Evolutionary conservation across 2,888 invertebrate species (phyloP), one percentile per base, ranked within the genome.

Genomic region (Chalcis sispes): DNA sequence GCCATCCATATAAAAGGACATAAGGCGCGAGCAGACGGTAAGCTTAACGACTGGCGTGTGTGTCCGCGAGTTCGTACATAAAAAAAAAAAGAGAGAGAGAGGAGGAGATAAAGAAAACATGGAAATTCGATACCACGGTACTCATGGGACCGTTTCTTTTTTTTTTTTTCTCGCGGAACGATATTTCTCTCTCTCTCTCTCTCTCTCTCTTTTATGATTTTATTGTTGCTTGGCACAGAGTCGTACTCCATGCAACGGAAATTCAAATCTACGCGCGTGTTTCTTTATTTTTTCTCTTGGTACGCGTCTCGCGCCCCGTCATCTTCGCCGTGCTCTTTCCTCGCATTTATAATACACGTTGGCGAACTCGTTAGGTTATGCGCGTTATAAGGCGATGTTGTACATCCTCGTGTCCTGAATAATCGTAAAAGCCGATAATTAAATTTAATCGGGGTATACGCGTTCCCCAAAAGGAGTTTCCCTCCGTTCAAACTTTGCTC

Each of bases 361-460:
- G n/a, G n/a, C n/a, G n/a, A n/a, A n/a, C n/a, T n/a, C n/a, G n/a
- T n/a, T n/a, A n/a, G n/a, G n/a, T n/a, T n/a, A n/a, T n/a, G n/a
- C n/a, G n/a, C n/a, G n/a, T n/a, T n/a, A n/a, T 36, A 36, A 36
- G 4, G 36, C 36, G 10, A 36, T 7, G 5, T 36, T 36, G 10
- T 36, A 7, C 36, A 36, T 4, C 64, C 69, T 78, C 23, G 62
- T 23, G 48, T 81, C 83, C 79, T 81, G 78, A 84, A 83, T 85
- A 86, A 87, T 88, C 87, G 85, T 88, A 85, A 87, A 88, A 83
- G 85, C 84, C 83, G 85, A 86, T 88, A 87, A 87, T 88, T 86
- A 88, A 88, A 88, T 87, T 88, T 87, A 86, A 88, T 87, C 86
- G 86, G 82, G 66, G n/a, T n/a, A n/a, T n/a, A n/a, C n/a, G 71